phyloP scores from a whole-genome alignment of 2,113 vertebrate genomes.

The Aplodontia rufa region DNA sequence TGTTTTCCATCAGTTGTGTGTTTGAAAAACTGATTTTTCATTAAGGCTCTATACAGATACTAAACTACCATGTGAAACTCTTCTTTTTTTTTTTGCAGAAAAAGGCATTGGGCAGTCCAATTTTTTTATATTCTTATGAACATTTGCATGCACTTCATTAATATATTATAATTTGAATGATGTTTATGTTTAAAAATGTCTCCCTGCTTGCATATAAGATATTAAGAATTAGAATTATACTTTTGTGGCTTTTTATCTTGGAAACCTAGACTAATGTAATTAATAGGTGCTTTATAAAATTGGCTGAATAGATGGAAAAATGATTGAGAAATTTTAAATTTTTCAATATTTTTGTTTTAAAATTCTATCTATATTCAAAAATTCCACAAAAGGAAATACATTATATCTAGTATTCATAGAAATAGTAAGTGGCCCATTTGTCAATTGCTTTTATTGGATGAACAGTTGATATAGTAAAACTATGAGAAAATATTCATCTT shows the following conservation, averaged over 20 bases:
- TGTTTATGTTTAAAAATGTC: neutral
- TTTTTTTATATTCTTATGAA: neutral
- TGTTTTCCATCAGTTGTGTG: neutral
- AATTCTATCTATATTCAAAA: neutral
- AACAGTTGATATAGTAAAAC: neutral
- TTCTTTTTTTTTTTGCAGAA: neutral
- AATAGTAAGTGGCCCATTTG: neutral
- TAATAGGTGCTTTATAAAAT: neutral
- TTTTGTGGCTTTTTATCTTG: neutral
- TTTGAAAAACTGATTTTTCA: neutral
- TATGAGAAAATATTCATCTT: neutral
- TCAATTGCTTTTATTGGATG: neutral
- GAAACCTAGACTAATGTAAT: neutral
- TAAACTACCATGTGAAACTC: neutral
- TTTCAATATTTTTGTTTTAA: neutral
- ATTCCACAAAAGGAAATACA: neutral
- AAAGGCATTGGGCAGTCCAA: neutral
- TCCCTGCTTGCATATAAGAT: neutral
- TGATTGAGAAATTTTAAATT: neutral
- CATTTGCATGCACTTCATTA: neutral
- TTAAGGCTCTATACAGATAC: neutral
- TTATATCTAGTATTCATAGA: neutral
- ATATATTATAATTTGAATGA: neutral
- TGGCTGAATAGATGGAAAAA: neutral
- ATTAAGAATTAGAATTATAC: neutral